Evolutionary conservation across 2,113 vertebrate genomes (phyloP).

Genomic region (Eonycteris spelaea): DNA sequence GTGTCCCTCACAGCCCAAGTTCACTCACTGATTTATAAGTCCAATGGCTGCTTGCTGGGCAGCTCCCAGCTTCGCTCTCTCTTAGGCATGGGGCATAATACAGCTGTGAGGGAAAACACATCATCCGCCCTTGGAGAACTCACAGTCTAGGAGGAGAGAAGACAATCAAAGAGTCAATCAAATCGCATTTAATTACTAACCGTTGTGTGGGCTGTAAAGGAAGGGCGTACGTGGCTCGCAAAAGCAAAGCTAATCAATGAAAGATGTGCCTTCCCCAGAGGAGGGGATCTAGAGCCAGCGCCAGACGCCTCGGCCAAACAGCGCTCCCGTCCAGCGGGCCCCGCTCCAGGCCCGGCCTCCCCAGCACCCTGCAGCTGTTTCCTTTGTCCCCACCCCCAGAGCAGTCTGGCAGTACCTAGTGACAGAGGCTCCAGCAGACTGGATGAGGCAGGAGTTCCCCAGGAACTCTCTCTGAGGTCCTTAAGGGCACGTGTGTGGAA

Average conservation of each 20-base stretch:
- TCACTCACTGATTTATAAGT: neutral
- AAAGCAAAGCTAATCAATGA: neutral
- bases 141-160: neutral
- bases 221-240: neutral
- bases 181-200: neutral
- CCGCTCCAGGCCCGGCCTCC: neutral
- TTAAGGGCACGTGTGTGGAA: neutral
- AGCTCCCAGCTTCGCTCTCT: rapidly evolving
- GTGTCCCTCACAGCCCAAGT: rapidly evolving
- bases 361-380: neutral
- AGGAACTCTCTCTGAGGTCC: neutral
- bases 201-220: neutral
- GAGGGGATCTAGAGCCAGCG: neutral
- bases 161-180: neutral
- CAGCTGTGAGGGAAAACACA: neutral
- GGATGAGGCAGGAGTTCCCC: neutral
- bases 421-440: rapidly evolving
- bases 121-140: rapidly evolving
- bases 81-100: rapidly evolving
- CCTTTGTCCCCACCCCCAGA: neutral
- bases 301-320: neutral
- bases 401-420: neutral
- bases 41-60: neutral
- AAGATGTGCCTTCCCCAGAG: neutral
- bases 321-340: neutral